Base-by-base conservation (phyloP, 2,113 vertebrate species). In the Pygathrix nemaeus region DNA sequence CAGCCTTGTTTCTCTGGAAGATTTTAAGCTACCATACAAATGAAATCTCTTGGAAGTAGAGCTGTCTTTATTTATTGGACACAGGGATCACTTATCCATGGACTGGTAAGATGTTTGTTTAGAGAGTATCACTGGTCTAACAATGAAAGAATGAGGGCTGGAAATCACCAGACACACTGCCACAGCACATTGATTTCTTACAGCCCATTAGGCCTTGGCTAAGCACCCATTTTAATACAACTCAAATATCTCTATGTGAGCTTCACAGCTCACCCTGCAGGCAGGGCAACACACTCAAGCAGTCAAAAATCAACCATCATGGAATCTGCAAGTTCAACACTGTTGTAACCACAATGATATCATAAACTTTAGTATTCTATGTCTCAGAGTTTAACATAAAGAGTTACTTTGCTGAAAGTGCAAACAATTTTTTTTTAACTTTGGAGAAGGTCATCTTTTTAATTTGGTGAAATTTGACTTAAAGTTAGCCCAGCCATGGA, bases 91-190 rank as follows among this genome's bases (percentile, higher is more conserved):
- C 91, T 92, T 94, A 92, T 96, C 89, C 95, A 86, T 57, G 97
- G 61, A 64, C 61, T 13, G 90, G 96, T 79, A 95, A 98, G 90
- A 85, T 88, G 89, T 94, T 97, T 97, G 84, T 95, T 97, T 96
- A 80, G 86, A 98, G 80, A 97, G 78, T 48, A 57, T 98, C 90
- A 88, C 91, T 45, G 95, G 85, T 86, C 91, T 87, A 96, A 94
- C 3, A 87, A 90, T 64, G 96, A 98, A 94, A 64, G 90, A 68
- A 68, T 13, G 79, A 96, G n/a, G 85, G 72, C 97, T 95, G 90
- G 88, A 97, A 90, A 97, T 92, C 82, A 96, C 25, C 94, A 89
- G n/a, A 93, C 92, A 80, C 12, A 64, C 27, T 12, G 1, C 32
- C 45, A 72, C 20, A 86, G 86, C 59, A 96, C 50, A 90, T 87